Conservation (phyloP, 2,113 vertebrate species). For the Nothoprocta perdicaria region DNA sequence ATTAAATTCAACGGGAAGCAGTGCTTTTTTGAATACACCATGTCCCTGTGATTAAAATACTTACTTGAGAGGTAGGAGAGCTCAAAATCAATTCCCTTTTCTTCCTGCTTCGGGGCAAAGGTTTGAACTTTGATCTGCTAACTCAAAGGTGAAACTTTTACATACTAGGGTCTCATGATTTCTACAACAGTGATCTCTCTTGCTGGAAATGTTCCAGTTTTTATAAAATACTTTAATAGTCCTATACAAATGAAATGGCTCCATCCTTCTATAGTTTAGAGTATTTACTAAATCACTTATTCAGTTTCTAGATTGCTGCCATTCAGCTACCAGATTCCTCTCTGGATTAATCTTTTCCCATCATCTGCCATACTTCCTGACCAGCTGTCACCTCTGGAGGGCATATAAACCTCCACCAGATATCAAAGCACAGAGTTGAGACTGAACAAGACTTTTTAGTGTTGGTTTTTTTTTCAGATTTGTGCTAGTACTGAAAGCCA, state of each 20-base stretch:
- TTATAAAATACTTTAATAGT: background rate
- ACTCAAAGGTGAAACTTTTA: conserved; percentile 6
- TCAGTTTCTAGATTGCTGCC: background rate
- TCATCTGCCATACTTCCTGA: background rate
- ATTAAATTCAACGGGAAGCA: background rate
- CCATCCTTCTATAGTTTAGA: background rate
- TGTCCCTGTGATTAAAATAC: conserved; percentile 26
- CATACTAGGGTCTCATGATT: background rate
- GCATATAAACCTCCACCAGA: background rate
- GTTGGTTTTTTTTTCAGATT: background rate
- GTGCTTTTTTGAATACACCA: background rate
- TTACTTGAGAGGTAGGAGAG: background rate
- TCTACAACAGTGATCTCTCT: background rate
- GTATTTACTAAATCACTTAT: background rate
- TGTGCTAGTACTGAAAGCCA: background rate
- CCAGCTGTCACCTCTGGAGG: background rate
- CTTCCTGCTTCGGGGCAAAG: background rate
- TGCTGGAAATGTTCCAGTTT: background rate
- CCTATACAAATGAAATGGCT: background rate
- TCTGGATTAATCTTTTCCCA: background rate
- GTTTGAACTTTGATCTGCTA: background rate
- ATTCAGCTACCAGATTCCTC: background rate
- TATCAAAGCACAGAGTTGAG: background rate
- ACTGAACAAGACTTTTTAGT: background rate
- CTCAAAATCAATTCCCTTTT: background rate